Evolutionary conservation across 2,888 invertebrate species (phyloP).

Genomic region (Tetragonula carbonaria): DNA sequence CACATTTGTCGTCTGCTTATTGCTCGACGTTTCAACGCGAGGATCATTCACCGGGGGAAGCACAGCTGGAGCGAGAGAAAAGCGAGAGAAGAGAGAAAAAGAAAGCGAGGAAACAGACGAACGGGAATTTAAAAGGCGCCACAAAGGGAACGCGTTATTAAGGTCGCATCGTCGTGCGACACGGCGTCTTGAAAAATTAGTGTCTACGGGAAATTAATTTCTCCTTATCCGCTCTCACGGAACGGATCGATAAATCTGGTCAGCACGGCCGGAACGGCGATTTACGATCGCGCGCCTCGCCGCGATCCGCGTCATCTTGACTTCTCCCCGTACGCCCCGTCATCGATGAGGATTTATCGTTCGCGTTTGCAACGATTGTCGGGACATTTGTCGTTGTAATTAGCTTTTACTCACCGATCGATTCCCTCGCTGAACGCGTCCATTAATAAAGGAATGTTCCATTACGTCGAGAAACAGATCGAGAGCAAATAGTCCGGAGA

Average conservation of each 20-base stretch:
- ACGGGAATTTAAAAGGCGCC: constrained; percentile 28
- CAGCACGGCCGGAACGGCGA: constrained; percentile 51
- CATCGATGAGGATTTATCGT: constrained; percentile 64
- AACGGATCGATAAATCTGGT: constrained; percentile 70
- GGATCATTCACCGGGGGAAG: not conserved
- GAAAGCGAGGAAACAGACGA: not conserved
- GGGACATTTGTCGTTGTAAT: constrained; percentile 50
- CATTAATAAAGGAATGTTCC: constrained; percentile 5
- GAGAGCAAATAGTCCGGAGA: not conserved
- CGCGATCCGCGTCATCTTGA: constrained; percentile 60
- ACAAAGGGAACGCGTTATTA: constrained; percentile 53
- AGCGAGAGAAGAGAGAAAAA: not conserved
- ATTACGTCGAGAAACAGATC: not conserved
- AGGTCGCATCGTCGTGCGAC: constrained; percentile 46
- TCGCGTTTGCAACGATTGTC: constrained; percentile 13
- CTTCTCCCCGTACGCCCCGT: constrained; percentile 59
- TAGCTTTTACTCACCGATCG: constrained; percentile 41
- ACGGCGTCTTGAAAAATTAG: constrained; percentile 66
- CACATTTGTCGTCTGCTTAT: not conserved
- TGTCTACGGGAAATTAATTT: constrained; percentile 73
- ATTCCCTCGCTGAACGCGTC: constrained; percentile 1
- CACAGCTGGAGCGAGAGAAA: not conserved
- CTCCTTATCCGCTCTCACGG: constrained; percentile 66
- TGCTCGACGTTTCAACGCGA: not conserved
- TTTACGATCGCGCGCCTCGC: constrained; percentile 56